A percentile compares a stretch with the other conserved stretches of the same genome.
Conservation (phyloP, 1,140 invertebrate species). For the Aphaenogaster floridana region DNA sequence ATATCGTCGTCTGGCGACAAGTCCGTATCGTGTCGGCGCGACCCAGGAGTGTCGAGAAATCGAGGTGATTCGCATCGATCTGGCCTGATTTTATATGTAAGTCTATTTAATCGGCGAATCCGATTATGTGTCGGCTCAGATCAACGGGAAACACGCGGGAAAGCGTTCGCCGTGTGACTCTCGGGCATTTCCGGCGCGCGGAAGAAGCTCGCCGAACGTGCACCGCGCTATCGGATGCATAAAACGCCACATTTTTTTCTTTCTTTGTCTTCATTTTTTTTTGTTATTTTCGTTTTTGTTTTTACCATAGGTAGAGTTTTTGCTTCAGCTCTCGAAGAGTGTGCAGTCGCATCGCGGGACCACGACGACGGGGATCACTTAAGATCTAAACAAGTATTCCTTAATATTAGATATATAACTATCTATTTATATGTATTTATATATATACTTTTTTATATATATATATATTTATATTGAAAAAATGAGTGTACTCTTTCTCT, state of each 20-base stretch:
- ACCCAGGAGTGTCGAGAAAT: background rate
- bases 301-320: slow-evolving; percentile 46
- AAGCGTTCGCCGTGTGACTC: background rate
- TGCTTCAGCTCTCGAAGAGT: slow-evolving; percentile 64
- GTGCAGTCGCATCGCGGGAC: slow-evolving; percentile 78
- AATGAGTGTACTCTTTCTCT: slow-evolving; percentile 75
- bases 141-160: slow-evolving; percentile 31
- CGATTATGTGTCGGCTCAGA: slow-evolving; percentile 6
- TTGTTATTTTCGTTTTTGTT: slow-evolving; percentile 50
- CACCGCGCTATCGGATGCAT: slow-evolving; percentile 63
- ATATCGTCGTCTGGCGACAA: background rate
- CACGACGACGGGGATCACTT: slow-evolving; percentile 80
- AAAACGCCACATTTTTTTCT: slow-evolving; percentile 45
- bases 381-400: slow-evolving; percentile 82
- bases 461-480: slow-evolving; percentile 78
- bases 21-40: background rate
- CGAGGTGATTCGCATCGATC: slow-evolving; percentile 34
- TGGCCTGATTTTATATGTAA: background rate
- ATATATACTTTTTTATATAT: slow-evolving; percentile 74
- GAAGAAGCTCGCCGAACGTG: slow-evolving; percentile 59
- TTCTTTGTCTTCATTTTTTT: slow-evolving; percentile 63
- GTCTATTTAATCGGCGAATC: slow-evolving; percentile 33
- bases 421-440: slow-evolving; percentile 77
- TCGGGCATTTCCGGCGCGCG: background rate
- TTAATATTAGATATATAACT: slow-evolving; percentile 79